Evolutionary conservation across 2,797 vertebrate genomes (phyloP), one percentile per base, ranked within the genome.

Genomic region (Enteromius trimaculatus): DNA sequence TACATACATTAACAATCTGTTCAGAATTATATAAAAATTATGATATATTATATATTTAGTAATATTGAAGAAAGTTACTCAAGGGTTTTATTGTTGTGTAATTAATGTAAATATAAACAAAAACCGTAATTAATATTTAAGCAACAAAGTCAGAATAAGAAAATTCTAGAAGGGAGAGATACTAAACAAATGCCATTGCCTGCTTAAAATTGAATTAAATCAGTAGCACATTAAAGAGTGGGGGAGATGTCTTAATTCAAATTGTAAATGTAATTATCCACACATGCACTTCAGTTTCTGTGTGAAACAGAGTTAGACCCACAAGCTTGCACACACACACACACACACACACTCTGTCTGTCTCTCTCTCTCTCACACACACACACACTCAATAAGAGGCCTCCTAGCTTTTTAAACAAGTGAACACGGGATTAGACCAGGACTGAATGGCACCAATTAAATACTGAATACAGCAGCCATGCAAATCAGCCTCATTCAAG

Each of bases 381-480:
- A 53, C 39, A 55, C 71, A 62, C 84, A 81, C 55, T 51, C 53
- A 77, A 42, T 66, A 47, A 77, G 76, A 76, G 75, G 60, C 79
- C 53, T 82, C 82, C 72, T 79, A 68, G 44, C 72, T 85, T 79
- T 79, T 85, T 80, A 86, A 84, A 89, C 66, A 83, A 85, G 71
- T 68, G 74, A 88, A 89, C 87, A 88, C 66, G 83, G 86, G 87
- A 90, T 89, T 89, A 87, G 81, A 84, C 81, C 77, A 75, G 72
- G 49, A 85, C 81, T 88, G 88, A 89, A 89, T 87, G 86, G 72
- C 58, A 86, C 88, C 86, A 90, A 90, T 90, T 89, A 90, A 89
- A 89, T 72, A 80, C 81, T 88, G 83, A 86, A 89, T 86, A 88
- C 81, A 72, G 82, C 82, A 82, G 81, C 82, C 87, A 89, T 89